Base-by-base conservation (phyloP, 1,140 invertebrate species). In the Lysiphlebus fabarum region DNA sequence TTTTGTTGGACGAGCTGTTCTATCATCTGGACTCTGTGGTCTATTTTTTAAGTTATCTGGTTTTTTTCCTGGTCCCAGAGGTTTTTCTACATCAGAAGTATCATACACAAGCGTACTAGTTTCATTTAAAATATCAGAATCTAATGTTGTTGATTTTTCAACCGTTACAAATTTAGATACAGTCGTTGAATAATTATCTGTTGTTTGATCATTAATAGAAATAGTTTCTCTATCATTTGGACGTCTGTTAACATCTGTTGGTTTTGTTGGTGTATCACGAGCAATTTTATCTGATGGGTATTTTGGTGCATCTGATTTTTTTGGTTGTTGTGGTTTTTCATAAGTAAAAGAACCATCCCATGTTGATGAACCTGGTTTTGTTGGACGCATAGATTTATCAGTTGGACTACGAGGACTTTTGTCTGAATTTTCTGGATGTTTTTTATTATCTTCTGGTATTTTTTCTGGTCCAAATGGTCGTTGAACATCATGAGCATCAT, bases 261-360 rank as follows among this genome's bases (percentile, higher is more conserved):
- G 50, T 42, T 42, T 44, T 42, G 26, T 26, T 12, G 37, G 12
- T 10, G 33, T 50, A 26, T 55, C 53, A 5, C 45, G 14, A n/a
- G 45, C 11, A 58, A 36, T 37, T 47, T 49, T 17, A 17, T 58
- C 51, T 43, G n/a, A 42, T 17, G 62, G 57, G 33, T 48, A 41
- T 44, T 47, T 50, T 5, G 11, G 37, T n/a, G 55, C 53, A 14
- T 3, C 33, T 4, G 50, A 38, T 47, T 26, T 45, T 17, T 54
- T 44, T 7, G 14, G 12, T 17, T 60, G 9, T 7, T 36, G 17
- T 5, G 47, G 40, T 49, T 58, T 47, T 33, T 59, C 58, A 34
- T 56, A 45, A 37, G 57, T 40, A 42, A 57, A 60, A 10, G 59
- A 61, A 17, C 62, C 64, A 12, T 64, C 61, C 64, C 64, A 63